Conservation (phyloP, 2,113 vertebrate species). For the Perccottus glenii region DNA sequence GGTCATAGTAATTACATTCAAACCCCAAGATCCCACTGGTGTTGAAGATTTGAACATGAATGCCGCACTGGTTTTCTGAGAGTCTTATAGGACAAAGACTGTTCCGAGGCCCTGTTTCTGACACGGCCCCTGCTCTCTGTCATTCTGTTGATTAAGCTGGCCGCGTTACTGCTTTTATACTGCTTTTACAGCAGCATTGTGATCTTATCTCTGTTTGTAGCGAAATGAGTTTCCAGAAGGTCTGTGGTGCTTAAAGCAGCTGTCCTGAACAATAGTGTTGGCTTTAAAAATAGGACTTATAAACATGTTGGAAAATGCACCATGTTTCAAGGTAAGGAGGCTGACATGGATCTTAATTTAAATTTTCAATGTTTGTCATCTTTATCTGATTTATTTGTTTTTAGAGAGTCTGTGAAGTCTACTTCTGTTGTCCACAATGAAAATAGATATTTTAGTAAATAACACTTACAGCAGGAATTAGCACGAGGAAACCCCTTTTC, state of each 20-base stretch:
- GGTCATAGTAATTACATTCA: constrained; percentile 71
- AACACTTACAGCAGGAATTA: constrained; percentile 74
- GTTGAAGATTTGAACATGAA: constrained; percentile 58
- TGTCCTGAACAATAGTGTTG: constrained; percentile 29
- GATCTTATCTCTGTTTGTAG: constrained; percentile 15
- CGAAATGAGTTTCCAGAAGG: constrained; percentile 18
- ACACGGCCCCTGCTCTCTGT: constrained; percentile 9
- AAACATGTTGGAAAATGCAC: constrained; percentile 63
- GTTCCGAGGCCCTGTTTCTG: constrained; percentile 52
- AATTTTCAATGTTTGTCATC: background rate
- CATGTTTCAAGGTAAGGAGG: background rate
- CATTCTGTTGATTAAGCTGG: constrained; percentile 19
- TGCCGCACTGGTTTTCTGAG: constrained; percentile 38
- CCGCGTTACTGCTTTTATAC: constrained; percentile 22
- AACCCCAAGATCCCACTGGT: constrained; percentile 61
- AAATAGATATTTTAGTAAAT: constrained; percentile 66
- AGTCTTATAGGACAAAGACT: constrained; percentile 37
- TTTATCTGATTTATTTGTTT: constrained; percentile 33
- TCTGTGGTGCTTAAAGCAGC: constrained; percentile 4
- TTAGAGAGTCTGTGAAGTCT: constrained; percentile 49
- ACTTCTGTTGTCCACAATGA: constrained; percentile 29
- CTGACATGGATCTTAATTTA: too few species aligned
- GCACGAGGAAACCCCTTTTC: constrained; percentile 45
- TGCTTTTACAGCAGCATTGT: constrained; percentile 1
- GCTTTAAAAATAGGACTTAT: constrained; percentile 38